These are phyloP conservation scores for Tetranychus piercei DNA, from an alignment of 2,888 invertebrate species.

Conservation along the genomic window DNA sequence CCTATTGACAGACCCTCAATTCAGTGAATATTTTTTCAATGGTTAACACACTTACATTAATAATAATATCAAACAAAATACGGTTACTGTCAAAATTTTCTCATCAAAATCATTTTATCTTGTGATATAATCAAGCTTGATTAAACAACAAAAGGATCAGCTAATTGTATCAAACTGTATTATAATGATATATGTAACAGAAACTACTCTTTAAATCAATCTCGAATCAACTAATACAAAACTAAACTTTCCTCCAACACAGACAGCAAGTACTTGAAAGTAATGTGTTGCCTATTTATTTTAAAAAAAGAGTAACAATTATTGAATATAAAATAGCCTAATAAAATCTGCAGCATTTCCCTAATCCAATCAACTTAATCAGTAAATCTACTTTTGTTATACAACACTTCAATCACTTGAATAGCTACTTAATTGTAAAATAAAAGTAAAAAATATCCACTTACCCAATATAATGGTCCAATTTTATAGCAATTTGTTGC, in stretches of 20 bases:
- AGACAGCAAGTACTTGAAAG: too few species aligned
- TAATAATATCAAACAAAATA: background rate
- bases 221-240: background rate
- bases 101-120: background rate
- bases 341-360: background rate
- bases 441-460: background rate
- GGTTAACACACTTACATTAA: background rate
- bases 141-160: background rate
- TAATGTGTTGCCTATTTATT: too few species aligned
- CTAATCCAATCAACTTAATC: background rate
- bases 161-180: background rate
- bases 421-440: background rate
- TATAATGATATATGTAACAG: background rate
- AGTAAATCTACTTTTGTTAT: background rate
- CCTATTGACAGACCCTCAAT: background rate
- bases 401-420: background rate
- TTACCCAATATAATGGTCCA: background rate
- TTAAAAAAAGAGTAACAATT: background rate
- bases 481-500: too few species aligned
- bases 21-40: background rate
- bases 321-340: background rate
- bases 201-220: background rate
- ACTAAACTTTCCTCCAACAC: too few species aligned
- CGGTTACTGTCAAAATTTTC: constrained; percentile 9
- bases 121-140: background rate